phyloP scores from a whole-genome alignment of 2,113 vertebrate species.

The Campylorhamphus procurvoides region DNA sequence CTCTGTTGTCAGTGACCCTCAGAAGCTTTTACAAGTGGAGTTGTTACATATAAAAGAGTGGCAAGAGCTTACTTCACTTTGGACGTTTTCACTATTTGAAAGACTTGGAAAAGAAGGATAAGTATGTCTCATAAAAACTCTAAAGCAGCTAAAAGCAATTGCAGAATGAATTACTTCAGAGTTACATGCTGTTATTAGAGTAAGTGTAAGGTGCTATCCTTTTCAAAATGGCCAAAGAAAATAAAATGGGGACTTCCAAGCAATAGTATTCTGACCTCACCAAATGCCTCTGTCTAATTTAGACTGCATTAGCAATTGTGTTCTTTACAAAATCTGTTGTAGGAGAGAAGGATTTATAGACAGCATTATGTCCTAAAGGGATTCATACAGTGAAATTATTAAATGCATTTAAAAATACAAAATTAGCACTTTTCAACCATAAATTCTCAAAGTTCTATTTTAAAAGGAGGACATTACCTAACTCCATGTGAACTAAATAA shows the following conservation, averaged over 20 bases:
- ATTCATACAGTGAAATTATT: conserved; percentile 29
- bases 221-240: conserved; percentile 25
- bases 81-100: neutral
- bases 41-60: neutral
- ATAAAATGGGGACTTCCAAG: conserved; percentile 21
- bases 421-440: conserved; percentile 56
- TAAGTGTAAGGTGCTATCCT: conserved; percentile 28
- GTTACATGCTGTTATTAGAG: neutral
- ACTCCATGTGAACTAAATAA: conserved; percentile 38
- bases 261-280: conserved; percentile 19
- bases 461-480: conserved; percentile 44
- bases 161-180: conserved; percentile 17
- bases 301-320: conserved; percentile 30
- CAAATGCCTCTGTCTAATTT: conserved; percentile 37
- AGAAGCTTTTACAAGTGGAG: neutral
- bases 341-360: conserved; percentile 29
- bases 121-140: neutral
- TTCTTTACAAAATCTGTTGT: conserved; percentile 6
- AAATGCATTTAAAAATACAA: conserved; percentile 48
- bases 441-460: conserved; percentile 40
- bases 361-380: conserved; percentile 20
- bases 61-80: neutral
- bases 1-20: neutral
- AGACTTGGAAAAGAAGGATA: neutral
- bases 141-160: neutral